phyloP scores from a whole-genome alignment of 2,113 vertebrate species.

The Oryzias melastigma region DNA sequence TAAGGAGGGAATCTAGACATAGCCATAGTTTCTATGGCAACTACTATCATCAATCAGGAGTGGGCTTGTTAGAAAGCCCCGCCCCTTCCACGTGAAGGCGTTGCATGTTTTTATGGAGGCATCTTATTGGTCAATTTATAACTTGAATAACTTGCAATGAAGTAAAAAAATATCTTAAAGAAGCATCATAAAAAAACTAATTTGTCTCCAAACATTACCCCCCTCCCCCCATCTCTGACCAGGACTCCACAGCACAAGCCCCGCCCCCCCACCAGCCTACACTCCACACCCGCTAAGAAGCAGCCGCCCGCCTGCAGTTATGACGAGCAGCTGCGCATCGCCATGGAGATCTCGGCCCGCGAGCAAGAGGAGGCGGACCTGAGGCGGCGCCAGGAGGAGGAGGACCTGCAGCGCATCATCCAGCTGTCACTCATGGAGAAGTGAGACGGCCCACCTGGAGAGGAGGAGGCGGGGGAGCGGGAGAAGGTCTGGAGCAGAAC shows the following conservation, averaged over 20 bases:
- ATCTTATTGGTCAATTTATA: too few relatives aligned
- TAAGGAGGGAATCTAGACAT: too few relatives aligned
- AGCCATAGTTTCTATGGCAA: too few relatives aligned
- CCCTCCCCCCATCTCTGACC: constrained; percentile 1
- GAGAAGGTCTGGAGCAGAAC: constrained; percentile 24
- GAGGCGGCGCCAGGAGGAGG: constrained; percentile 85
- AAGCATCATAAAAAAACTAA: too few relatives aligned
- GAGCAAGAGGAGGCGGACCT: constrained; percentile 89
- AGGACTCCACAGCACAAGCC: constrained; percentile 87
- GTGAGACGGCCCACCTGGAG: constrained; percentile 54
- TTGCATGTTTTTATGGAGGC: too few relatives aligned
- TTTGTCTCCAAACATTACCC: background rate
- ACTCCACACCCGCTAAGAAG: constrained; percentile 73
- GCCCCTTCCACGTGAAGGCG: too few relatives aligned
- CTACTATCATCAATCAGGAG: too few relatives aligned
- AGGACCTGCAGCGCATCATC: constrained; percentile 91
- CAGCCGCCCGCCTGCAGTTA: constrained; percentile 80
- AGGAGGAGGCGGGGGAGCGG: constrained; percentile 2
- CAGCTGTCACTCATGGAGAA: constrained; percentile 94
- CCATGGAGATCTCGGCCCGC: constrained; percentile 91
- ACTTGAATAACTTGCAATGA: too few relatives aligned
- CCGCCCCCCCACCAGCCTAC: constrained; percentile 59
- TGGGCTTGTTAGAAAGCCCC: too few relatives aligned
- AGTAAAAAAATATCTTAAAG: too few relatives aligned
- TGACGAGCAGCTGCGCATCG: constrained; percentile 89